These are phyloP conservation scores for Peromyscus eremicus DNA, from an alignment of 2,797 vertebrate genomes.

Conservation along the genomic window DNA sequence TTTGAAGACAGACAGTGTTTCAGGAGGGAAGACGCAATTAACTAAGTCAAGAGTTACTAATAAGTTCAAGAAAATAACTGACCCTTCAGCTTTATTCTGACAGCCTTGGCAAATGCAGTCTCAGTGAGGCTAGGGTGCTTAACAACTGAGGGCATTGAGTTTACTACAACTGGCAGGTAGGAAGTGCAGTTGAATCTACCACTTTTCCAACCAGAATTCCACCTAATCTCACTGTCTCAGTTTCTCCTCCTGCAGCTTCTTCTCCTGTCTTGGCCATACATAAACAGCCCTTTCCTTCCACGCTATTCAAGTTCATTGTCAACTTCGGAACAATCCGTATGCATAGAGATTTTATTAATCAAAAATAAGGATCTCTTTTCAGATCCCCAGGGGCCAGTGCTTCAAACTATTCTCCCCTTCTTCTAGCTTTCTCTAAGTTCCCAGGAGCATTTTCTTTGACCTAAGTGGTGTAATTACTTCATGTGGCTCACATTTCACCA, in stretches of 20 bases:
- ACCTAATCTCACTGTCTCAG: neutral
- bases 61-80: neutral
- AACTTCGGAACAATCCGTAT: neutral
- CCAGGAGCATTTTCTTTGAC: neutral
- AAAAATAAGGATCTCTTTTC: neutral
- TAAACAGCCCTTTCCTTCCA: neutral
- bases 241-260: neutral
- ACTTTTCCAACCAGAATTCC: neutral
- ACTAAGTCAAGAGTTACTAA: neutral
- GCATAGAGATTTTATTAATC: neutral
- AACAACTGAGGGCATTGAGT: neutral
- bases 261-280: neutral
- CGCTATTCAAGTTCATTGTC: neutral
- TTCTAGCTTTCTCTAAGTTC: neutral
- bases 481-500: neutral
- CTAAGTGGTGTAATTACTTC: neutral
- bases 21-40: neutral
- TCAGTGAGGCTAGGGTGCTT: neutral
- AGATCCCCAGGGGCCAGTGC: neutral
- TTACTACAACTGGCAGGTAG: neutral
- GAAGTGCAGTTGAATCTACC: neutral
- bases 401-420: neutral
- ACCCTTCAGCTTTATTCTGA: neutral
- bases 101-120: neutral
- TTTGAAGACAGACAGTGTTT: neutral